A percentile compares a stretch with the other conserved stretches of the same genome.
phyloP scores from a whole-genome alignment of 2,888 invertebrate genomes.

The Erebia epiphron region DNA sequence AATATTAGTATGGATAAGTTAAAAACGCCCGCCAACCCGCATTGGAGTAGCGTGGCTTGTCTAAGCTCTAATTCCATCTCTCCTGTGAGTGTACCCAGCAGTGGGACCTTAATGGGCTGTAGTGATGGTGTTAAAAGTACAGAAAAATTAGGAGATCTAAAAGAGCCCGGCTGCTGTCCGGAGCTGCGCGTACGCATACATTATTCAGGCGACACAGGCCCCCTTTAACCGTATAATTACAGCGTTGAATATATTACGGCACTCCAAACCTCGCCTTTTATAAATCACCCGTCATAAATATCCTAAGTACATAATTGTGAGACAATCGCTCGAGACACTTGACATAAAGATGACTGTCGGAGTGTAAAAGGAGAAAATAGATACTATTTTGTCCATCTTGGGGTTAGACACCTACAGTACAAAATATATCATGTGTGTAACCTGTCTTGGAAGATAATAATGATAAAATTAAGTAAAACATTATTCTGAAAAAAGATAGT shows the following conservation, averaged over 20 bases:
- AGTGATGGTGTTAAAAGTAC: not conserved
- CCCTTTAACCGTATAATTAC: slow-evolving; percentile 59
- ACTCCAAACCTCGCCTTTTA: slow-evolving; percentile 53
- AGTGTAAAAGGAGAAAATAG: slow-evolving; percentile 19
- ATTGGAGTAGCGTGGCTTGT: no score
- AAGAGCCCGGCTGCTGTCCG: slow-evolving; percentile 9
- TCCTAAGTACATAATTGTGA: slow-evolving; percentile 44
- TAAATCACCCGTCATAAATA: slow-evolving; percentile 59
- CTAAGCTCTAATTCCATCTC: no score
- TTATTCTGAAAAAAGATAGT: not conserved
- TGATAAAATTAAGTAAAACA: not conserved
- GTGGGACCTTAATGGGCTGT: no score
- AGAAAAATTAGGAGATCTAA: not conserved
- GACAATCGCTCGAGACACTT: slow-evolving; percentile 45
- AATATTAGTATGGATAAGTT: no score
- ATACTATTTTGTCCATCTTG: not conserved
- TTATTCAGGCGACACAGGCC: slow-evolving; percentile 60
- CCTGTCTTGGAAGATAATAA: not conserved
- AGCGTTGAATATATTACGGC: slow-evolving; percentile 61
- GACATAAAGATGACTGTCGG: slow-evolving; percentile 30
- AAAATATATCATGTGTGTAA: not conserved
- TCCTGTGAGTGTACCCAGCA: no score
- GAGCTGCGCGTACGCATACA: slow-evolving; percentile 48
- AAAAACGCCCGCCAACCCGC: no score
- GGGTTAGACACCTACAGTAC: not conserved